Evolutionary conservation across 2,797 vertebrate species (phyloP), one percentile per base, ranked within the genome.

Genomic region (Kryptolebias ocellatus): DNA sequence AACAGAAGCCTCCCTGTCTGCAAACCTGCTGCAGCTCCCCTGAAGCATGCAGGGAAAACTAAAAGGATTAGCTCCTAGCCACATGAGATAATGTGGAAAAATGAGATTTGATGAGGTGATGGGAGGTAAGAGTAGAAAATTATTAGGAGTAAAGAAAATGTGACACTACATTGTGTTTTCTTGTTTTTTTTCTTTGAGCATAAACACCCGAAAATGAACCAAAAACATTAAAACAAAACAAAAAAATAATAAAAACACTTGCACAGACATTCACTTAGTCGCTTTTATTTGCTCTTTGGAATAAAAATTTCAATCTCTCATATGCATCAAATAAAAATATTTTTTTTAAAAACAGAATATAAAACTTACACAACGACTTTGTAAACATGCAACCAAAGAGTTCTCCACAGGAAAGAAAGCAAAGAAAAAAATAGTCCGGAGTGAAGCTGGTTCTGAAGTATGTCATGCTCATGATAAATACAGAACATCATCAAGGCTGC

Each of bases 271-370:
- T 75, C 79, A 20, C 88, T 88, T 90, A 87, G 87, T 89, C 64
- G 55, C 74, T 62, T 90, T 89, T 85, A 90, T 90, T 90, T 84
- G 78, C 2, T 92, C 81, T 94, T 93, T 86, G 88, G 89, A 90
- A 89, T 91, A 87, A 87, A 93, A 85, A 72, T 57, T 58, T 81
- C 85, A 86, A 51, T 80, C 70, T 91, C 73, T 89, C 71, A 68
- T 82, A 70, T 74, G 78, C 69, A 69, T 69, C 58, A 74, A 70
- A 78, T 67, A 45, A 63, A 66, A 24, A 24, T 24, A 24, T 24
- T 24, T 24, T 1, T 1, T n/a, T n/a, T n/a, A 64, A 67, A 69
- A 67, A 27, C 37, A 79, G 57, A 67, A 72, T 83, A n/a, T 51
- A 66, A 70, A 80, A 85, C 74, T 83, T 70, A 85, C 28, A 55